Evolutionary conservation across 2,888 invertebrate genomes (phyloP).

Genomic region (Phaonia tiefii): DNA sequence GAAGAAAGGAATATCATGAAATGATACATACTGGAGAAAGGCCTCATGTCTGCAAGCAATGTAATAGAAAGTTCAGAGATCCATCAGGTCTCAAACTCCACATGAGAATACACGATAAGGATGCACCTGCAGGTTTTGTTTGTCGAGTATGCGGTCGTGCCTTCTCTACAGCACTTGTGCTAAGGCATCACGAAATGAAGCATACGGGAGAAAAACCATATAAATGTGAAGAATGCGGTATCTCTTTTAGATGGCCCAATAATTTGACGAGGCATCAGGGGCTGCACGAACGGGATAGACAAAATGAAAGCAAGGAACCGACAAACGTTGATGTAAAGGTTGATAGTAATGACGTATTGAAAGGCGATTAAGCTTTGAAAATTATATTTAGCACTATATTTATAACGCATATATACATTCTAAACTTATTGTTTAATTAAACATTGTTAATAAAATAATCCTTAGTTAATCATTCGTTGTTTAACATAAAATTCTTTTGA

Average conservation of each 20-base stretch:
- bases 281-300: no score
- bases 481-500: no score
- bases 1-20: conserved; percentile 77
- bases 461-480: no score
- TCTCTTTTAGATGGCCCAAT: conserved; percentile 67
- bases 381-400: no score
- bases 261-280: no score
- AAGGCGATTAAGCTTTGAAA: no score
- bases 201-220: conserved; percentile 72
- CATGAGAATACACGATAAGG: conserved; percentile 49
- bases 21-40: conserved; percentile 76
- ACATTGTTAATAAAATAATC: no score
- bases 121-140: conserved; percentile 58
- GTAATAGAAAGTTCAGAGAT: conserved; percentile 71
- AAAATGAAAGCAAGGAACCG: no score
- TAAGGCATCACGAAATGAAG: neutral
- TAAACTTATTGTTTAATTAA: no score
- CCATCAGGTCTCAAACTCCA: neutral
- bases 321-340: no score
- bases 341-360: no score
- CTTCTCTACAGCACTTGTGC: neutral
- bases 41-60: conserved; percentile 74
- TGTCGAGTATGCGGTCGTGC: conserved; percentile 70
- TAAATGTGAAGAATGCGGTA: conserved; percentile 74
- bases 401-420: no score